Percentiles rank a stretch among this genome's conserved stretches.
Evolutionary conservation across 2,797 vertebrate species (phyloP).

Genomic region (Thripadectes ignobilis): DNA sequence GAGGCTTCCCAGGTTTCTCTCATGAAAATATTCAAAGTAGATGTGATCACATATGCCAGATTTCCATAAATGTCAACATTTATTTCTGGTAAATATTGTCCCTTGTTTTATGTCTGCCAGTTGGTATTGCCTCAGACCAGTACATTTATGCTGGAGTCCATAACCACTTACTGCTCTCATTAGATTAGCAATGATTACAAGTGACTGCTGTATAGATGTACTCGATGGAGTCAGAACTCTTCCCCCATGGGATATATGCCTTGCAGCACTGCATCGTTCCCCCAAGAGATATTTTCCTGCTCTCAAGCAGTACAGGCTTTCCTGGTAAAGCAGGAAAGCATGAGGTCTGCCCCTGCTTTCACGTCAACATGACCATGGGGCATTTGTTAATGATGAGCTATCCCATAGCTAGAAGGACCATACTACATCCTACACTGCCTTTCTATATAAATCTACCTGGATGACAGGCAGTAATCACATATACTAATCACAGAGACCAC

Average conservation of each 20-base stretch:
- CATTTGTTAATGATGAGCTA: neutral
- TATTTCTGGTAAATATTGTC: neutral
- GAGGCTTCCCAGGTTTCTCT: neutral
- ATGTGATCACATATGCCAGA: neutral
- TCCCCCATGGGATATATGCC: neutral
- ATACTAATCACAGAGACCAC: neutral
- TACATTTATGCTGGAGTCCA: slow-evolving; percentile 6
- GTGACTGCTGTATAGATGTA: neutral
- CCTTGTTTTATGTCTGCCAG: neutral
- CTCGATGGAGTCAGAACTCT: neutral
- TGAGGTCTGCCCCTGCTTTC: neutral
- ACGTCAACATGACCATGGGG: accelerated
- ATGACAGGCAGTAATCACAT: neutral
- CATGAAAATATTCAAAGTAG: neutral
- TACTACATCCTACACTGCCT: neutral
- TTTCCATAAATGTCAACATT: slow-evolving; percentile 18
- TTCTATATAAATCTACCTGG: neutral
- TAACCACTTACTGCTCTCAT: neutral
- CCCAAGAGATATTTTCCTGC: neutral
- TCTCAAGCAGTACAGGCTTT: accelerated
- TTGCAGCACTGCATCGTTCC: neutral
- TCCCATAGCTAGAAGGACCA: neutral
- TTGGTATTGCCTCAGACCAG: neutral
- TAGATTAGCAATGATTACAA: neutral
- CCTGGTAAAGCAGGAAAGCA: neutral